Percentiles rank a stretch among this genome's conserved stretches.
Evolutionary conservation across 2,113 vertebrate species (phyloP).

Genomic region (Hippocampus barbouri): DNA sequence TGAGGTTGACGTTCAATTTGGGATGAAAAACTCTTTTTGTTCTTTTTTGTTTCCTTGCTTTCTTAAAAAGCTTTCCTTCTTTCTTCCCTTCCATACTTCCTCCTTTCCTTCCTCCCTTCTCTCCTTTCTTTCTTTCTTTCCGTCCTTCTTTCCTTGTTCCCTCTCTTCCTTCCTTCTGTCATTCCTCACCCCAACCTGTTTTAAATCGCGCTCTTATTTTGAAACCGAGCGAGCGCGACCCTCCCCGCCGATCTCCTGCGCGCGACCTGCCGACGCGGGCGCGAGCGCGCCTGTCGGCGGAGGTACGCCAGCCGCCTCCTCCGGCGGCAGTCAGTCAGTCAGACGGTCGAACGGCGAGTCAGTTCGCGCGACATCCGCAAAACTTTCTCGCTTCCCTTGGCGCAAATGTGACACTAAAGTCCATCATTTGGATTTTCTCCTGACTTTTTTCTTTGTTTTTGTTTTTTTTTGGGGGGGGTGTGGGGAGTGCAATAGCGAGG

Average conservation of each 20-base stretch:
- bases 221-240: not conserved
- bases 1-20: too few species aligned
- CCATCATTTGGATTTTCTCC: not conserved
- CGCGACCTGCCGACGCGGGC: not conserved
- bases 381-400: not conserved
- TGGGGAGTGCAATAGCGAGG: constrained; percentile 21
- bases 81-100: too few species aligned
- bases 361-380: not conserved
- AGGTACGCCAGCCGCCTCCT: not conserved
- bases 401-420: not conserved
- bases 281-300: not conserved
- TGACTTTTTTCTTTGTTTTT: constrained; percentile 12
- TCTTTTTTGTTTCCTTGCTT: too few species aligned
- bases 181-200: not conserved
- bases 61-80: too few species aligned
- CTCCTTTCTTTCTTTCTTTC: too few species aligned
- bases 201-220: not conserved
- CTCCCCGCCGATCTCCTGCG: not conserved
- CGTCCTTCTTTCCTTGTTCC: not conserved
- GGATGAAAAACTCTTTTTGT: too few species aligned
- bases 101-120: too few species aligned
- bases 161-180: not conserved
- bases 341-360: not conserved
- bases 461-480: not conserved
- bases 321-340: not conserved